A percentile compares a stretch with the other conserved stretches of the same genome.
These are phyloP conservation scores for Gerris buenoi DNA, from an alignment of 1,140 invertebrate genomes.

Conservation along the genomic window DNA sequence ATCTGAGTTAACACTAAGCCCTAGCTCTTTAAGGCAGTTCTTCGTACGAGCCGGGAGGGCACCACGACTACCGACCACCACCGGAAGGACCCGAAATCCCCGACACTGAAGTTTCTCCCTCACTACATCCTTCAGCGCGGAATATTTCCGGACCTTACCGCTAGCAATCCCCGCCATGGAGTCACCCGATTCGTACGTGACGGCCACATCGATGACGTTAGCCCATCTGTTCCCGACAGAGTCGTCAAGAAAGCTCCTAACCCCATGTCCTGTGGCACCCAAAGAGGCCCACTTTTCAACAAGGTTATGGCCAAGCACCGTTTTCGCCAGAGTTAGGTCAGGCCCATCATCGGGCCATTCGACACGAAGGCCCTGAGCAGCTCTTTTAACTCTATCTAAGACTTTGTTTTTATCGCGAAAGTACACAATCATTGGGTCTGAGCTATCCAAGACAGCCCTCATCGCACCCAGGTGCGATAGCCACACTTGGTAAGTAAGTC, in stretches of 20 bases:
- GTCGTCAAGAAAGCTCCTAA: neutral
- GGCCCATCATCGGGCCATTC: neutral
- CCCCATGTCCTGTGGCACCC: neutral
- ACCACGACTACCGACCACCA: neutral
- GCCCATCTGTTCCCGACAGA: neutral
- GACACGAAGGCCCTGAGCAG: neutral
- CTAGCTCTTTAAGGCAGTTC: neutral
- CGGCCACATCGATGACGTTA: neutral
- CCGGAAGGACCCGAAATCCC: neutral
- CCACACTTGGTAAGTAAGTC: neutral
- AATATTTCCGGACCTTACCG: neutral
- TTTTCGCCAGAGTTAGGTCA: neutral
- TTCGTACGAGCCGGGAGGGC: neutral
- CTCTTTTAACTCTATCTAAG: neutral
- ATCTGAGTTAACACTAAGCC: neutral
- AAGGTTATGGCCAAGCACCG: neutral
- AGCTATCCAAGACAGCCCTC: neutral
- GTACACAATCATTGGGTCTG: neutral
- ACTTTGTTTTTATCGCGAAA: neutral
- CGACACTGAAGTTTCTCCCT: neutral
- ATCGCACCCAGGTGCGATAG: neutral
- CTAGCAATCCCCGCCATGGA: neutral
- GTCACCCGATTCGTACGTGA: neutral
- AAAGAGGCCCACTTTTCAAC: neutral
- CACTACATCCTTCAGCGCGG: neutral